Evolutionary conservation across 2,888 invertebrate species (phyloP), one percentile per base, ranked within the genome.

Genomic region (Sinelater perroti): DNA sequence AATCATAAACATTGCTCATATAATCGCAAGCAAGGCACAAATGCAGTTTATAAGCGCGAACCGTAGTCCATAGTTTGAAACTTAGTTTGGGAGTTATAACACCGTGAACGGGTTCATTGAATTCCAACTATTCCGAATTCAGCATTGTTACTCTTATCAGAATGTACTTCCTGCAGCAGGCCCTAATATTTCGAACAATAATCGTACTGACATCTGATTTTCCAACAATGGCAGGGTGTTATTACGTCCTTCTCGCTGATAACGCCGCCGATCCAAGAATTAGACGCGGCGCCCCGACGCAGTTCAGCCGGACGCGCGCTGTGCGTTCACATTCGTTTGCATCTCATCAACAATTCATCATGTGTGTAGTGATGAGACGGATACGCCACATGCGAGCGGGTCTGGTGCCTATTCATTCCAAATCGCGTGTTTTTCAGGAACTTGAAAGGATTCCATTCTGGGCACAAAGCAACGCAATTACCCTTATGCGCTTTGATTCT

Each of bases 101-200:
- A 46, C 54, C 54, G 46, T 54, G 36, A 54, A 54, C 36, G 35
- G 33, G 45, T 47, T 55, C 55, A 55, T 55, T 55, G 55, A 55
- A 55, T 55, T 55, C 47, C 42, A 31, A 33, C 55, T 49, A 55
- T 49, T 55, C 40, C 28, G 46, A 49, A 47, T 49, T 47, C 31
- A 14, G 40, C 31, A 42, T 55, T 49, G 55, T 55, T 55, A 47
- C 47, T 40, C 28, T 31, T 55, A 55, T 55, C 47, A 47, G 46
- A 47, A 47, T 55, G 46, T 47, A 30, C 46, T 55, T 47, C 40
- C 40, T 13, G 28, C 30, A 30, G 50, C 40, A 30, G 36, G 11
- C 38, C 50, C 40, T 50, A 50, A 40, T 50, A 50, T 50, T 38
- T 40, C 38, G 40, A 28, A 50, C 50, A 50, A 50, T 40, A 38